Base-by-base conservation (phyloP, 2,113 vertebrate genomes). In the Dipodomys spectabilis region DNA sequence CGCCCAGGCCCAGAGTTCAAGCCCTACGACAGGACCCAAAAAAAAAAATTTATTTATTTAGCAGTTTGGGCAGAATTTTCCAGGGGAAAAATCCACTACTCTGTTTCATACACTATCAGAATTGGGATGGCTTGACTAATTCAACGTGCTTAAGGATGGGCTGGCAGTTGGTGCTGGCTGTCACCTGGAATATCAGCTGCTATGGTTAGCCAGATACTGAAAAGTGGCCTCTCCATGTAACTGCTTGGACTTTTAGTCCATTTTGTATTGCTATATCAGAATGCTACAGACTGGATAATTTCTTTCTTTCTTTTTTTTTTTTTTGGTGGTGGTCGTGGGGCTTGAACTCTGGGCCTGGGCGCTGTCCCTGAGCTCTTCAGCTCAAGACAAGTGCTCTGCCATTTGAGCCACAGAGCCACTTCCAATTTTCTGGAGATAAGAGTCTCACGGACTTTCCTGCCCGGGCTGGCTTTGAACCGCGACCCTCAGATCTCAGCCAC, bases 21-120 rank as follows among this genome's bases (percentile, higher is more conserved):
- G n/a, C n/a, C n/a, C n/a, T n/a, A n/a, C n/a, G n/a, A n/a, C n/a
- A n/a, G n/a, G n/a, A n/a, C n/a, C n/a, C n/a, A n/a, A n/a, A 53
- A 93, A 95, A 88, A 28, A 90, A 72, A 16, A 78, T 49, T 49
- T 20, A 87, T 62, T 95, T 86, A 94, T 74, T 95, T 65, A 91
- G 78, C 78, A 71, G 27, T 82, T 75, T 94, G 53, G 30, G 12
- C 32, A 95, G 73, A 28, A 28, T 5, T 86, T 82, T 53, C 44
- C 88, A 87, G 64, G 64, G 65, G 72, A 88, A 86, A 35, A 92
- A 86, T 86, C 32, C 13, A 30, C 80, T 53, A 32, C 80, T 53
- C 28, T 74, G 32, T 23, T 60, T 44, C 49, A n/a, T 44, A 45
- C 6, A 16, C 60, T 77, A 22, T 82, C 67, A 77, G 11, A 57